Evolutionary conservation across 2,888 invertebrate genomes (phyloP), one percentile per base, ranked within the genome.

Genomic region (Trachelus stipa): DNA sequence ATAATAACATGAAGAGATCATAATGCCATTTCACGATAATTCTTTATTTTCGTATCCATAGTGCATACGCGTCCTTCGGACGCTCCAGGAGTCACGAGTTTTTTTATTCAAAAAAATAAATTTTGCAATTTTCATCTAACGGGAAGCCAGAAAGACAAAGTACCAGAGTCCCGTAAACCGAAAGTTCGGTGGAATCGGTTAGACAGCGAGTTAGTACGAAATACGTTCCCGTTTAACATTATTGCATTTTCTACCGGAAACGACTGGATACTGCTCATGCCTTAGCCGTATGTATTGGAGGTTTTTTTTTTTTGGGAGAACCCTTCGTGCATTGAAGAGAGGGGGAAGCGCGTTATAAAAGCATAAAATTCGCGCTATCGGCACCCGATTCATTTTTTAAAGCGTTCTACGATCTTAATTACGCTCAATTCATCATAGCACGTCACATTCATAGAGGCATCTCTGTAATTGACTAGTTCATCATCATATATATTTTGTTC

Each of bases 381-480:
- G 79, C 77, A 79, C 80, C 79, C 81, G 75, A 82, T 34, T 56
- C 56, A 34, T 68, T 30, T 75, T 35, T 68, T 40, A 68, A 68
- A 74, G 74, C 75, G 71, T 78, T 78, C 76, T 68, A 68, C 73
- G 33, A 68, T 68, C 69, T 69, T 73, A 34, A 30, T 73, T 40
- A 68, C 75, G 69, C 76, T n/a, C 37, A 30, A 69, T 75, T 74
- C 74, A 77, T 71, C 77, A 77, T 83, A 82, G 81, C 85, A 83
- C 85, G 83, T 85, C 84, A 85, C 86, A 88, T 86, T 89, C 87
- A 85, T 86, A 88, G 89, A 89, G 87, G 86, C 88, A 90, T 89
- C 87, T 88, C 87, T 87, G 83, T 91, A 91, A 91, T 91, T 91
- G 91, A 91, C 91, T 90, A 90, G 89, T 86, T 85, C 87, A 87